Percentiles rank a stretch among this genome's conserved stretches.
phyloP scores from a whole-genome alignment of 2,797 vertebrate genomes.

The Characodon lateralis region DNA sequence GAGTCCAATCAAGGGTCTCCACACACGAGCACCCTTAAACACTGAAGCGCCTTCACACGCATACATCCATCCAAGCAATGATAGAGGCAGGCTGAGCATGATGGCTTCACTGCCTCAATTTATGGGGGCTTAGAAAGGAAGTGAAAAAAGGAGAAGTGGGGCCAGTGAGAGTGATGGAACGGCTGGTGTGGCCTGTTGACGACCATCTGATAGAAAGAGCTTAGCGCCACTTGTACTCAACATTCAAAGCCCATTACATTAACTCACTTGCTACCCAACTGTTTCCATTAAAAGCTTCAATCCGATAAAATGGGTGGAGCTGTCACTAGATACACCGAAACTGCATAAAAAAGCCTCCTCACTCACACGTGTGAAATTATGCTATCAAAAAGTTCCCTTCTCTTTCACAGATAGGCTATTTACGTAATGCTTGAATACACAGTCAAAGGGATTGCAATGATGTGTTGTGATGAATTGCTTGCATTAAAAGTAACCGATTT shows the following conservation, averaged over 20 bases:
- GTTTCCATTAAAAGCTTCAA: constrained; percentile 62
- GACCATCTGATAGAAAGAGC: constrained; percentile 59
- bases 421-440: constrained; percentile 28
- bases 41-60: constrained; percentile 36
- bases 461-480: constrained; percentile 39
- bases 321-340: constrained; percentile 42
- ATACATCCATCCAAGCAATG: constrained; percentile 48
- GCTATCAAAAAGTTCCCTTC: constrained; percentile 13
- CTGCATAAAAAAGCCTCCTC: constrained; percentile 28
- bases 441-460: constrained; percentile 27
- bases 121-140: constrained; percentile 70
- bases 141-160: constrained; percentile 50
- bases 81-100: constrained; percentile 61
- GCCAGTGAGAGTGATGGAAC: constrained; percentile 49
- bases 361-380: constrained; percentile 49
- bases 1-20: constrained; percentile 74
- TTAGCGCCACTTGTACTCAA: constrained; percentile 62
- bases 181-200: constrained; percentile 42
- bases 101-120: constrained; percentile 73
- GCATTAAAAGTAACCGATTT: constrained; percentile 21
- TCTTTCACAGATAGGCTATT: constrained; percentile 37
- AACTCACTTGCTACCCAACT: constrained; percentile 58
- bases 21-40: constrained; percentile 64
- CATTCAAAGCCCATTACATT: constrained; percentile 64
- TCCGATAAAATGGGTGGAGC: constrained; percentile 43